Base-by-base conservation (phyloP, 2,888 invertebrate species). In the Ptychoptera albimana region DNA sequence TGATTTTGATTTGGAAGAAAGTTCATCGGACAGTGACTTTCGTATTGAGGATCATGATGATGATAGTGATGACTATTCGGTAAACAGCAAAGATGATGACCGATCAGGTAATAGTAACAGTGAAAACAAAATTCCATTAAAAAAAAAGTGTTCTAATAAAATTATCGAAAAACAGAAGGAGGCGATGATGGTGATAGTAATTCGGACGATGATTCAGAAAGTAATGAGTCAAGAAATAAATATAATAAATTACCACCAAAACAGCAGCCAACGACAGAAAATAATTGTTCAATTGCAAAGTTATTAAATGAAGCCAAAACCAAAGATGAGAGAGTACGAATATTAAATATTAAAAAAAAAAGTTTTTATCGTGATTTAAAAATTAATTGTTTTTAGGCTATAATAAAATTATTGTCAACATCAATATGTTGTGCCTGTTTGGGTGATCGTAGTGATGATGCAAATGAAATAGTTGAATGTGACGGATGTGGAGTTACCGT, bases 391-490 rank as follows among this genome's bases (percentile, higher is more conserved):
- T 23, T 23, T 23, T 5, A 23, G 23, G 23, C 23, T 23, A 23
- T 23, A 23, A 14, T 42, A 12, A 42, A 42, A 42, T 35, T 79
- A 48, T 74, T 77, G 1, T 77, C 81, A 60, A 75, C 89, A 54
- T 67, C 86, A 41, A 87, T 94, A 51, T 94, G 93, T 60, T 85
- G 87, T 55, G 91, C 91, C 2, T 96, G 96, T 59, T 70, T 94
- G 43, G 92, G 93, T 1, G 93, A 93, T 52, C 76, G 82, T 54
- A 92, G 89, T 64, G 91, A 89, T 67, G 87, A 87, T 54, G 76
- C 84, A 45, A 94, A 96, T 69, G 96, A 96, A 67, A 92, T 96
- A 53, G 88, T 96, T 1, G 94, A 94, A 65, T 96, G 96, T 66
- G 96, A 96, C 68, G 84, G 88, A 15, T 96, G 96, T 67, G 92